These are phyloP conservation scores for Trypoxylon attenuatum DNA, from an alignment of 2,888 invertebrate species.

Conservation along the genomic window DNA sequence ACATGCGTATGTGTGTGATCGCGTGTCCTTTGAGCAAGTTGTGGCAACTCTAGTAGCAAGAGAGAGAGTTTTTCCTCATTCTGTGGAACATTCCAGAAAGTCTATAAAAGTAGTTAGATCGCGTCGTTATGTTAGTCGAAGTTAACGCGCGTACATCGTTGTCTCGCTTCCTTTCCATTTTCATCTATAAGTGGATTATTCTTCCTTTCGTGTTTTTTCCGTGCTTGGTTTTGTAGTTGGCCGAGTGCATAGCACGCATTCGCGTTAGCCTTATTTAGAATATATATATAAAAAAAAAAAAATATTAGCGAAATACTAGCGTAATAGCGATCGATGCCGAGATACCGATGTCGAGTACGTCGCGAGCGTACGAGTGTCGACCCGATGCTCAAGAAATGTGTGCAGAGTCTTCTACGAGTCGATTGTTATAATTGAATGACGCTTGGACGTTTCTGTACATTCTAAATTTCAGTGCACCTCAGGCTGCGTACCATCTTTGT, in stretches of 20 bases:
- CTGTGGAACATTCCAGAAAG: no score
- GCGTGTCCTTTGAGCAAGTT: background rate
- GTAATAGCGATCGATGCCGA: background rate
- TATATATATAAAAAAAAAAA: slow-evolving; percentile 10
- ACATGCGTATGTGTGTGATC: no score
- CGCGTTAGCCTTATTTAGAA: no score
- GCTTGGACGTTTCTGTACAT: slow-evolving; percentile 63
- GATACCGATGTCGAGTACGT: background rate
- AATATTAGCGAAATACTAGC: slow-evolving; percentile 17
- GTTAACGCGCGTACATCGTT: background rate
- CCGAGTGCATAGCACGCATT: slow-evolving; percentile 5
- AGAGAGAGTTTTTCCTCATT: no score
- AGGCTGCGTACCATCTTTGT: slow-evolving; percentile 68
- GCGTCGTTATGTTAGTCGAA: background rate
- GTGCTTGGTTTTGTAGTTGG: no score
- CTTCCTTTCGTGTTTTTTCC: slow-evolving; percentile 26
- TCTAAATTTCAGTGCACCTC: slow-evolving; percentile 69
- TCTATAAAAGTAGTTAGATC: background rate
- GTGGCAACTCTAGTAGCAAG: no score
- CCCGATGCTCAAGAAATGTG: slow-evolving; percentile 57
- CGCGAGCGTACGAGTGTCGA: slow-evolving; percentile 48
- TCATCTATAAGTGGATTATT: slow-evolving; percentile 25
- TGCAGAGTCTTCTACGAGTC: slow-evolving; percentile 58
- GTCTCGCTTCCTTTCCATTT: slow-evolving; percentile 1
- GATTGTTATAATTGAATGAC: slow-evolving; percentile 57